Evolutionary conservation across 2,797 vertebrate species (phyloP), one percentile per base, ranked within the genome.

Genomic region (Rhinophrynus dorsalis): DNA sequence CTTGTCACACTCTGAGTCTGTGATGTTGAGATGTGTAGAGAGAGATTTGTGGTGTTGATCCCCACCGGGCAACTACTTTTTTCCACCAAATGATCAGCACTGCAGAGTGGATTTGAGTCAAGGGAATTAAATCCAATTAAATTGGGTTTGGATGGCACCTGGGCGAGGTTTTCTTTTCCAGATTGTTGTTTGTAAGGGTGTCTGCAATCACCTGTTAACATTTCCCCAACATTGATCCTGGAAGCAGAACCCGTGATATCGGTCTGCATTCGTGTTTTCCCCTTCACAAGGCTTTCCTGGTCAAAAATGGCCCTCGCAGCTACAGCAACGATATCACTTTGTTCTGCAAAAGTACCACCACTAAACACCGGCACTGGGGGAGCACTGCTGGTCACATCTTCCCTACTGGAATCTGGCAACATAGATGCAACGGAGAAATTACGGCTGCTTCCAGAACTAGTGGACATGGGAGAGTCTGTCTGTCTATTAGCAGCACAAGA

Each of bases 361-460:
- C 90, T 94, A 77, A 92, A 94, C 0, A 93, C 86, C 64, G 84
- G 17, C 5, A 15, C 44, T 2, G 44, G 84, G 6, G 92, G 83
- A 2, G 93, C 83, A 0, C 88, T 83, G 80, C 81, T 89, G 18
- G 92, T 90, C 17, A 93, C 75, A 1, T 93, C 91, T 68, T 88
- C 87, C 68, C 89, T 83, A 35, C 82, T 77, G 5, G 83, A 77
- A 76, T 90, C 88, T 24, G 97, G 97, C 79, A 99, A 90, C 94
- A 99, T 96, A 0, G 97, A 99, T 0, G 97, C 97, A 68, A 99
- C 96, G 0, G 96, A 98, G 84, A 99, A 99, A 35, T 94, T 92
- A 52, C 92, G 90, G 56, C 93, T 94, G 59, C 90, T 92, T 18
- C 86, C 93, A 30, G 92, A 92, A 56, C 88, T 93, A 13, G 90